A percentile compares a stretch with the other conserved stretches of the same genome.
These are phyloP conservation scores for Chitala chitala DNA, from an alignment of 2,113 vertebrate genomes.

Conservation along the genomic window DNA sequence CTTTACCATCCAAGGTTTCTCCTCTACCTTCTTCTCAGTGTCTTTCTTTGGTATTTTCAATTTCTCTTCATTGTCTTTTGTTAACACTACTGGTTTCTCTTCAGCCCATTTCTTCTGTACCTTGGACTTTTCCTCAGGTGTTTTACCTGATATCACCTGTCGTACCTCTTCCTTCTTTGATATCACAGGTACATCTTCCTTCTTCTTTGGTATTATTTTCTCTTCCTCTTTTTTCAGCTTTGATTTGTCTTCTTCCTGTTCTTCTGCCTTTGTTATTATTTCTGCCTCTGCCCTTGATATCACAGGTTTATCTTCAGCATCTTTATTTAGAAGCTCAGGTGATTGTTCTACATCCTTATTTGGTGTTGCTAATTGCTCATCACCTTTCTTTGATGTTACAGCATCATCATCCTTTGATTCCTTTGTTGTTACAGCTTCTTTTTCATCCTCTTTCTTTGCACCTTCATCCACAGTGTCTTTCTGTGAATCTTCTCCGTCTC, in stretches of 20 bases:
- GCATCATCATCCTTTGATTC: background rate
- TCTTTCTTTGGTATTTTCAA: slow-evolving; percentile 34
- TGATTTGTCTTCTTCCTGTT: slow-evolving; percentile 7
- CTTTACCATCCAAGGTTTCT: slow-evolving; percentile 32
- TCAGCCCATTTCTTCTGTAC: background rate
- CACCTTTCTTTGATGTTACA: slow-evolving; percentile 36
- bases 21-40: slow-evolving; percentile 28
- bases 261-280: background rate
- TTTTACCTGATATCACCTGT: background rate
- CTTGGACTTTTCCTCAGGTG: background rate
- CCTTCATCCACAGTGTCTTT: too few species aligned
- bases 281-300: slow-evolving; percentile 11
- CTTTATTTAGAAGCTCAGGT: slow-evolving; percentile 20
- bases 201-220: slow-evolving; percentile 34
- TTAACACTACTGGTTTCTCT: slow-evolving; percentile 10
- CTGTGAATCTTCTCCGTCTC: background rate
- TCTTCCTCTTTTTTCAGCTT: slow-evolving; percentile 25
- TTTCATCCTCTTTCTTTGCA: background rate
- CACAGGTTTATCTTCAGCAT: slow-evolving; percentile 26
- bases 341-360: slow-evolving; percentile 47
- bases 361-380: slow-evolving; percentile 31
- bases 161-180: slow-evolving; percentile 37
- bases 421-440: background rate
- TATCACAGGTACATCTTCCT: slow-evolving; percentile 27
- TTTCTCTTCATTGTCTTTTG: slow-evolving; percentile 30